Percentiles rank a stretch among this genome's conserved stretches.
Conservation (phyloP, 1,140 invertebrate species). For the Pinna nobilis region DNA sequence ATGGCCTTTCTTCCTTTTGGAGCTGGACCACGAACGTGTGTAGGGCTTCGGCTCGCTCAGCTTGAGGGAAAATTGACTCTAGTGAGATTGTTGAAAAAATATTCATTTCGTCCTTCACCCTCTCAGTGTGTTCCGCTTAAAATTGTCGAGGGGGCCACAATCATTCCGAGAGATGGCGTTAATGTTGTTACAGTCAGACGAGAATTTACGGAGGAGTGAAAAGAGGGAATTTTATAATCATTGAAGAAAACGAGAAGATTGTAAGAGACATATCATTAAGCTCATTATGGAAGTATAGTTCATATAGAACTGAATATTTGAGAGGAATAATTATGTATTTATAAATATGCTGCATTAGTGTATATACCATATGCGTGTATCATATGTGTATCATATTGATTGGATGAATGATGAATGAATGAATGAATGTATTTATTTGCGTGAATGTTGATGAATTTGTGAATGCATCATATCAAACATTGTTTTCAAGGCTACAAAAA, state of each 20-base stretch:
- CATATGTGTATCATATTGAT: no score
- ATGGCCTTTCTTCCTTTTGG: slow-evolving; percentile 72
- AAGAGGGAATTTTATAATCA: not conserved
- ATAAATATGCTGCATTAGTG: no score
- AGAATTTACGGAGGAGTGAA: not conserved
- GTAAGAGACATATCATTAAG: no score
- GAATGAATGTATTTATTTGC: no score
- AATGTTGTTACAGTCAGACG: slow-evolving; percentile 42
- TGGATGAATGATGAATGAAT: no score
- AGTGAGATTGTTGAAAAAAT: slow-evolving; percentile 61
- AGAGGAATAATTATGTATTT: not conserved
- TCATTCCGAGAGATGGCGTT: slow-evolving; percentile 63
- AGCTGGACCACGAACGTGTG: slow-evolving; percentile 75
- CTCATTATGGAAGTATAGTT: no score
- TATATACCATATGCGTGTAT: no score
- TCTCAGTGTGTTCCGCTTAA: slow-evolving; percentile 48
- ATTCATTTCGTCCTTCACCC: slow-evolving; percentile 52
- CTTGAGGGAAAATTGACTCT: slow-evolving; percentile 71
- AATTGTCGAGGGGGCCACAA: slow-evolving; percentile 67
- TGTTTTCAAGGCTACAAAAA: no score
- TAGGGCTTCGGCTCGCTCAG: slow-evolving; percentile 74
- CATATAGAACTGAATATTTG: not conserved
- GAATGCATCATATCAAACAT: no score
- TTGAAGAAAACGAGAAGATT: not conserved
- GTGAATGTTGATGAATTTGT: no score